A percentile compares a stretch with the other conserved stretches of the same genome.
Conservation (phyloP, 2,797 vertebrate genomes). For the Oryzias sinensis region DNA sequence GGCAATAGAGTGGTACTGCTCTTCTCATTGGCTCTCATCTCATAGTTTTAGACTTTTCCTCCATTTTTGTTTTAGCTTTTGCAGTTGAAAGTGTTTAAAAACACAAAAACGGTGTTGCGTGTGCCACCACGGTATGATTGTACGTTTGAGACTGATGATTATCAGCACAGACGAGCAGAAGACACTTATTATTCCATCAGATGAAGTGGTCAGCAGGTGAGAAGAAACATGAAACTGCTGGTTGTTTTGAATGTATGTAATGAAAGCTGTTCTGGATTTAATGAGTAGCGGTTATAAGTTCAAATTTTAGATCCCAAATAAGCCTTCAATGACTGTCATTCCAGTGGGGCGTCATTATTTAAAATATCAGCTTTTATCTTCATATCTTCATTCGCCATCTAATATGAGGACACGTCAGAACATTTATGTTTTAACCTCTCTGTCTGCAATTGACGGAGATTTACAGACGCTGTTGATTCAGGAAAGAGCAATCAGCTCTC, state of each 20-base stretch:
- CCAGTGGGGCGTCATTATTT: conserved; percentile 16
- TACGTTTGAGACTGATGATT: too few relatives aligned
- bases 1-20: too few relatives aligned
- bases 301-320: conserved; percentile 3
- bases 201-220: background rate
- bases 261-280: background rate
- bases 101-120: too few relatives aligned
- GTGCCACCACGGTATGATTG: too few relatives aligned
- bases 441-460: conserved; percentile 2
- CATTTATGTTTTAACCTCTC: conserved; percentile 3
- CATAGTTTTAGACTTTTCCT: too few relatives aligned
- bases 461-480: conserved; percentile 1
- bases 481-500: too few relatives aligned
- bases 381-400: background rate
- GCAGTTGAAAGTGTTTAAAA: too few relatives aligned
- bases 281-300: conserved; percentile 2
- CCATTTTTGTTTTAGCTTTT: too few relatives aligned
- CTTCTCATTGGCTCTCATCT: too few relatives aligned
- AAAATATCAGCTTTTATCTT: conserved; percentile 8
- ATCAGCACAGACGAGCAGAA: too few relatives aligned
- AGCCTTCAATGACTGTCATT: conserved; percentile 9
- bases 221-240: too few relatives aligned
- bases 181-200: background rate
- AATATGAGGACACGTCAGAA: conserved; percentile 16
- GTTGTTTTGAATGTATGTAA: background rate